Evolutionary conservation across 2,797 vertebrate genomes (phyloP), one percentile per base, ranked within the genome.

Genomic region (Cossypha caffra): DNA sequence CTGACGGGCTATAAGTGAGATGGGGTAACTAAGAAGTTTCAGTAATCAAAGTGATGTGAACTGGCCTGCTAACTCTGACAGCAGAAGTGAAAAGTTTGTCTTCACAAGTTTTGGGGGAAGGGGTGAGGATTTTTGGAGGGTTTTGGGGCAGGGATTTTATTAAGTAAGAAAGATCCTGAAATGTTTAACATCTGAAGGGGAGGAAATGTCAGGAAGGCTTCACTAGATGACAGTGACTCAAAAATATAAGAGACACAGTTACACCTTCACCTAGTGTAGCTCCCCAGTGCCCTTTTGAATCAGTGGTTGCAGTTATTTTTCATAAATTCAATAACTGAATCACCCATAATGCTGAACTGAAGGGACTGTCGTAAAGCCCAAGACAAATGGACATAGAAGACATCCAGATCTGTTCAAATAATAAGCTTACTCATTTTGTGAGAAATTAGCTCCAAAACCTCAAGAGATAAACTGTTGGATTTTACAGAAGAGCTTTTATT

Each of bases 401-500:
- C 59, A 48, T 76, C 40, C 80, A 92, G 86, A 45, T 93, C 52
- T 67, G 37, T 62, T 95, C 31, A 55, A 72, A 61, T 72, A 88
- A 72, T 51, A 55, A 66, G 35, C 66, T 81, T 90, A 66, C 31
- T 86, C 37, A 47, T 84, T 90, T 88, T 64, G 23, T 92, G 66
- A 78, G 69, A 86, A 81, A 62, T 55, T 9, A 85, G 24, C 38
- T 87, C 59, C 5, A 11, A 57, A 81, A 40, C 54, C 57, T 76
- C 52, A 63, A 16, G 42, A 37, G 51, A 19, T 11, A 29, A 51
- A 16, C 16, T 7, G 19, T 12, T 73, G 47, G 29, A 29, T 93
- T 93, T 93, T 87, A 86, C 74, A 63, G 76, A 43, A 90, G 72
- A 73, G 64, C 73, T 93, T 88, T 93, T 96, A 84, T 95, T 97